Evolutionary conservation across 2,888 invertebrate species (phyloP).

Genomic region (Dendrolimus houi): DNA sequence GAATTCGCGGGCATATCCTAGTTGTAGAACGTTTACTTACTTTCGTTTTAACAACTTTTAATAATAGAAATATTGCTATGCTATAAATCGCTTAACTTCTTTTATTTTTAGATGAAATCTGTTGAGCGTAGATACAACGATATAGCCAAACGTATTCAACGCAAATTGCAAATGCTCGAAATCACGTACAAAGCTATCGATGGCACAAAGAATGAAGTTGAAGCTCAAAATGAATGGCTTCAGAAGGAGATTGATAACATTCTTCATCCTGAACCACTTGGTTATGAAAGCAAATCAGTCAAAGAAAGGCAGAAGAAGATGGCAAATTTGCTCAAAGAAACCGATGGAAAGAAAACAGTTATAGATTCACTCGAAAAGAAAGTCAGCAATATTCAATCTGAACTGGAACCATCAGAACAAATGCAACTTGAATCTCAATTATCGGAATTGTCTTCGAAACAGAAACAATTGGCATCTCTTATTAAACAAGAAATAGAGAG

Average conservation of each 20-base stretch:
- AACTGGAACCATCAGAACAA: slow-evolving; percentile 90
- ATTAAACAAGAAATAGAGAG: slow-evolving; percentile 85
- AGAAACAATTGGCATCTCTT: slow-evolving; percentile 82
- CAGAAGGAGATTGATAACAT: slow-evolving; percentile 82
- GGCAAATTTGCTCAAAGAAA: slow-evolving; percentile 87
- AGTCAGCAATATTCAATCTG: slow-evolving; percentile 88
- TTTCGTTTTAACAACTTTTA: not conserved
- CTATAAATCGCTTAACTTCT: not conserved
- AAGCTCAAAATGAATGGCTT: slow-evolving; percentile 87
- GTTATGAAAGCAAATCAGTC: slow-evolving; percentile 85
- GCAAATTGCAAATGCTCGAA: slow-evolving; percentile 89
- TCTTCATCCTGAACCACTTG: slow-evolving; percentile 80
- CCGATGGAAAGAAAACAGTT: slow-evolving; percentile 88
- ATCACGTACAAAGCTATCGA: slow-evolving; percentile 90
- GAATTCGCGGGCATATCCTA: too few relatives aligned
- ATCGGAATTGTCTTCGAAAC: slow-evolving; percentile 83
- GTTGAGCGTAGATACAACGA: slow-evolving; percentile 90
- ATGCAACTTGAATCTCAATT: slow-evolving; percentile 85
- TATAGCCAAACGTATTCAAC: slow-evolving; percentile 87
- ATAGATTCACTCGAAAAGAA: slow-evolving; percentile 90
- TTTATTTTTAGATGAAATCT: slow-evolving; percentile 79
- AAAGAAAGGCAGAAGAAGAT: slow-evolving; percentile 84
- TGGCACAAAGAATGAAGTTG: slow-evolving; percentile 87
- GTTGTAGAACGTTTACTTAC: too few relatives aligned
- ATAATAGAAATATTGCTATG: not conserved